phyloP scores from a whole-genome alignment of 2,888 invertebrate genomes.

The Caenorhabditis sp. region DNA sequence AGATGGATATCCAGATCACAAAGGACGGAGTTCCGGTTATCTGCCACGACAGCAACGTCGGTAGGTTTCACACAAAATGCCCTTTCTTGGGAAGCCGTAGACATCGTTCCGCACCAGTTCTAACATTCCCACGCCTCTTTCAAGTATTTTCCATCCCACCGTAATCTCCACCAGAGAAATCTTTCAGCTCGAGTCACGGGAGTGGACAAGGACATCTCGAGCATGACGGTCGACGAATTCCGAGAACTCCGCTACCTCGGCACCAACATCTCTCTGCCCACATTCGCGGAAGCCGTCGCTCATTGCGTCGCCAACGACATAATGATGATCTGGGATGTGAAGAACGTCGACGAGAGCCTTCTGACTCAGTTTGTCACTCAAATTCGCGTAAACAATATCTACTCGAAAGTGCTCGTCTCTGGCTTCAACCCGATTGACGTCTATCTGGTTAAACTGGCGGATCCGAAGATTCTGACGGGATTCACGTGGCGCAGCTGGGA shows the following conservation, averaged over 20 bases:
- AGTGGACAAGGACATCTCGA: constrained; percentile 47
- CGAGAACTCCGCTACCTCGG: constrained; percentile 27
- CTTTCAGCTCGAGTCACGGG: constrained; percentile 42
- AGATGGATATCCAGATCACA: constrained; percentile 58
- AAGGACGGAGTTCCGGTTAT: constrained; percentile 50
- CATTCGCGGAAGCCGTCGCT: constrained; percentile 51
- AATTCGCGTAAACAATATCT: constrained; percentile 39
- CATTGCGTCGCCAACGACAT: constrained; percentile 33
- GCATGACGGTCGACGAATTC: constrained; percentile 49
- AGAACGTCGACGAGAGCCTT: constrained; percentile 47
- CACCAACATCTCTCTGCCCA: constrained; percentile 46
- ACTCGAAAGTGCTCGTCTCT: constrained; percentile 46
- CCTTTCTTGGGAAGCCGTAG: not conserved
- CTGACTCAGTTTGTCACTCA: constrained; percentile 41
- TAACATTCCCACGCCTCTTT: no score
- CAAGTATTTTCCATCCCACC: not conserved
- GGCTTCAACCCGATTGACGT: constrained; percentile 53
- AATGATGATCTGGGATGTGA: constrained; percentile 58
- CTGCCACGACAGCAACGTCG: constrained; percentile 49
- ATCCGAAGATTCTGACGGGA: constrained; percentile 54
- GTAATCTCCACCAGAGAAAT: not conserved
- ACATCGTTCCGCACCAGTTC: not conserved
- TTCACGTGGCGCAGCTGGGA: constrained; percentile 54
- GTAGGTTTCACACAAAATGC: constrained; percentile 1
- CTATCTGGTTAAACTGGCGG: constrained; percentile 44